Base-by-base conservation (phyloP, 1,140 invertebrate genomes). In the Penaeus vannamei region DNA sequence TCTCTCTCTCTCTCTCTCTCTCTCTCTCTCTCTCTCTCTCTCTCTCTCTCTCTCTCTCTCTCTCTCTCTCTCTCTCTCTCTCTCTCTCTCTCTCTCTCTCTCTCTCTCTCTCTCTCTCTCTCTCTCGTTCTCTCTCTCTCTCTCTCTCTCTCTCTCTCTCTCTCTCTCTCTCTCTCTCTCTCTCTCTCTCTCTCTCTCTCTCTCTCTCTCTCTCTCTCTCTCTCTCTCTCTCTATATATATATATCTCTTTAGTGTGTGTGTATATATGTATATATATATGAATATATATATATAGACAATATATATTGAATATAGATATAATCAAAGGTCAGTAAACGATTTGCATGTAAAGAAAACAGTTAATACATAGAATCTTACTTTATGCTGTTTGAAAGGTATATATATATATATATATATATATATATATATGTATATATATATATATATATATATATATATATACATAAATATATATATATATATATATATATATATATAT, bases 11-110 rank as follows among this genome's bases (percentile, higher is more conserved):
- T 60, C 29, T 82, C 29, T 82, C 80, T 82, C 42, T 46, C 29
- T 29, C 42, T 82, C 36, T 80, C 77, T 80, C 79, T 80, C 79
- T 80, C 79, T 59, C 80, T 82, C 81, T 84, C 59, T 84, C 80
- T 84, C 81, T 62, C 81, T 84, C 81, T 80, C 77, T 80, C 77
- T 80, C 77, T 29, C 77, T 42, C 77, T 80, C 36, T 19, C 77
- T 80, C 77, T 80, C 36, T 29, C 77, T 42, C 77, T 80, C 77
- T 29, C 64, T n/a, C 23, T 29, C 23, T 7, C 64, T 69, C 64
- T n/a, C 29, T 14, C 64, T 69, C 64, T 29, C 23, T 29, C 29
- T 29, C 36, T 42, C 29, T 20, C 42, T 42, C 19, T 32, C 20
- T 42, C 76, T 77, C 42, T 32, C 29, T 26, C 23, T 76, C 14